A percentile compares a stretch with the other conserved stretches of the same genome.
phyloP scores from a whole-genome alignment of 2,113 vertebrate genomes.

The Pterocles orientalis region DNA sequence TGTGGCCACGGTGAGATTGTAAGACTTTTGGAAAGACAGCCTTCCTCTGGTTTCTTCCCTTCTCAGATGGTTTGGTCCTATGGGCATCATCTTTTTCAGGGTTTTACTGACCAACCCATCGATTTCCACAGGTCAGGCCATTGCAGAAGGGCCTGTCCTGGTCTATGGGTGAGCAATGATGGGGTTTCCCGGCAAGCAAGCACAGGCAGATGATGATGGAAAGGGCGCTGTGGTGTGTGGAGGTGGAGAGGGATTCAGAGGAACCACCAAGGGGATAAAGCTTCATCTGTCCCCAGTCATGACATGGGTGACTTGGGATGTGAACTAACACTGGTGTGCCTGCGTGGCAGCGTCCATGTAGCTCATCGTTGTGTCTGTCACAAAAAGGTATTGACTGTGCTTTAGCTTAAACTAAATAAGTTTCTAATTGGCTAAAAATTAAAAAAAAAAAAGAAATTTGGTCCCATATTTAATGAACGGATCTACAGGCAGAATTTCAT shows the following conservation, averaged over 20 bases:
- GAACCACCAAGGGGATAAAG: neutral
- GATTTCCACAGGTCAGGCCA: neutral
- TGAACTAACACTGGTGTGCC: neutral
- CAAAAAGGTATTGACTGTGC: neutral
- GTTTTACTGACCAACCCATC: neutral
- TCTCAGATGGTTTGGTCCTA: neutral
- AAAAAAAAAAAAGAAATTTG: no score
- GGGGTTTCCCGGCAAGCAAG: neutral
- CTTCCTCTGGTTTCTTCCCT: neutral
- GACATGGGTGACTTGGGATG: no score
- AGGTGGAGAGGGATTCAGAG: neutral
- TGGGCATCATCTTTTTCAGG: neutral
- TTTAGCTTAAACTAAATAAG: neutral
- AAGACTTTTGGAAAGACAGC: neutral
- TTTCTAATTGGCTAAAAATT: neutral
- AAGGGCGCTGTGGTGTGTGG: neutral
- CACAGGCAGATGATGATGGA: neutral
- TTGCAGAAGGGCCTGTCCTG: neutral
- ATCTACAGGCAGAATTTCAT: neutral
- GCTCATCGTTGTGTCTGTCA: neutral
- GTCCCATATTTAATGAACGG: neutral
- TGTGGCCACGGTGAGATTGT: neutral
- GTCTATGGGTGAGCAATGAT: neutral
- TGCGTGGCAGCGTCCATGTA: fast-evolving
- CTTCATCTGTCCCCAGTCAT: neutral